These are phyloP conservation scores for Lepidothrix coronata DNA, from an alignment of 2,113 vertebrate species.

Conservation along the genomic window DNA sequence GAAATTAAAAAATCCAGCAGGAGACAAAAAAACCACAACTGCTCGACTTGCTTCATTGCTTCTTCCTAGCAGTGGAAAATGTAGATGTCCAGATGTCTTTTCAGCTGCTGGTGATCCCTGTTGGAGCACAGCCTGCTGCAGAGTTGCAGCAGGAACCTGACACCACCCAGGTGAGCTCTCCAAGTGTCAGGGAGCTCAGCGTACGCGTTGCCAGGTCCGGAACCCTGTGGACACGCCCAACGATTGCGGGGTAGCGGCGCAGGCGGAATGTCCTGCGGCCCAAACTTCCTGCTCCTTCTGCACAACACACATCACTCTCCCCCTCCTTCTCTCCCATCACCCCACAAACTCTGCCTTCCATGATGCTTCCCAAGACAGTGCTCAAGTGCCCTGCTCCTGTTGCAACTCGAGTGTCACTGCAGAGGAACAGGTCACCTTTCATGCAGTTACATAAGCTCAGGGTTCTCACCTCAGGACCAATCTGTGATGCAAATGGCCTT, in stretches of 20 bases:
- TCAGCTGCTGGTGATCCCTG: not conserved
- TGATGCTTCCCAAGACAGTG: not conserved
- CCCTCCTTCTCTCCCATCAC: not conserved
- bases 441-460: not conserved
- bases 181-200: not conserved
- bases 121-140: not conserved
- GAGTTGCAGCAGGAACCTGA: conserved; percentile 64
- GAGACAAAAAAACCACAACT: not conserved
- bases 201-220: fast-evolving
- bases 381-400: not conserved
- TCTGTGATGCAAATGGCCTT: not conserved
- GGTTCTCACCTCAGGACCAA: not conserved
- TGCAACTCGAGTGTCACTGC: not conserved
- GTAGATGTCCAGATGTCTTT: not conserved
- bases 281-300: not conserved
- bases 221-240: not conserved
- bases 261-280: not conserved
- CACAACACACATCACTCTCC: not conserved
- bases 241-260: not conserved
- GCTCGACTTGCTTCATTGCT: conserved; percentile 55
- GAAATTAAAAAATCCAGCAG: not conserved
- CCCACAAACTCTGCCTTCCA: not conserved
- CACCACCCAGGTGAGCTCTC: conserved; percentile 5
- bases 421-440: not conserved
- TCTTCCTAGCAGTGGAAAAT: not conserved